Evolutionary conservation across 2,113 vertebrate species (phyloP).

Genomic region (Triplophysa tibetana): DNA sequence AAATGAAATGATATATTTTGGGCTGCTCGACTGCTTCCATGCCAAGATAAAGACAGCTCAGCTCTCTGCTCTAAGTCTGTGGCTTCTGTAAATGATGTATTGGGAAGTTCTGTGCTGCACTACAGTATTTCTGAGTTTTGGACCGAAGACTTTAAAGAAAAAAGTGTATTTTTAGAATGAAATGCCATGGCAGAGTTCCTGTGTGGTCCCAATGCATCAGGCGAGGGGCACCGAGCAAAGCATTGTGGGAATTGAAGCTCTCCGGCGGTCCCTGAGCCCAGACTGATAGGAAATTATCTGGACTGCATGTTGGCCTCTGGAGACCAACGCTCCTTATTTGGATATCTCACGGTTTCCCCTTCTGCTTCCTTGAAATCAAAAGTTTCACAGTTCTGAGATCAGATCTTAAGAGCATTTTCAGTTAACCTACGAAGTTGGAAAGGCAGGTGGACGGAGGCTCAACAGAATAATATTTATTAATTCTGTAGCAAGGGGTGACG

Average conservation of each 20-base stretch:
- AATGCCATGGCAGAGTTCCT: conserved; percentile 55
- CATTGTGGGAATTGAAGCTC: conserved; percentile 34
- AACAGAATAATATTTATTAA: not conserved
- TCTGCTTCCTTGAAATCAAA: not conserved
- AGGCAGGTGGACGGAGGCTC: not conserved
- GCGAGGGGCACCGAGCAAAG: conserved; percentile 31
- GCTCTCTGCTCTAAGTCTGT: not conserved
- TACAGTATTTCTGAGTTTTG: conserved; percentile 24
- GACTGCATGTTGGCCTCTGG: not conserved
- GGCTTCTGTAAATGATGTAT: conserved; percentile 16
- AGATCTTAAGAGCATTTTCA: not conserved
- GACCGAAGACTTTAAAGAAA: conserved; percentile 62
- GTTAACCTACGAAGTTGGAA: conserved; percentile 1
- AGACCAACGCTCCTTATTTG: conserved; percentile 19
- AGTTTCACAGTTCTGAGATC: conserved; percentile 17
- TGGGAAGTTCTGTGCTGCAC: not conserved
- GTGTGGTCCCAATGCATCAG: conserved; percentile 43
- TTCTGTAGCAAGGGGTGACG: not conserved
- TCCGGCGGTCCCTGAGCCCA: conserved; percentile 21
- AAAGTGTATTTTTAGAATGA: conserved; percentile 67
- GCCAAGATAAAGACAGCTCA: not conserved
- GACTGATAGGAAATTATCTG: conserved; percentile 34
- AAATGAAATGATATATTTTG: not conserved
- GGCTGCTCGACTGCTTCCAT: not conserved
- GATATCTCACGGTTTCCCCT: not conserved